Evolutionary conservation across 1,140 invertebrate genomes (phyloP), one percentile per base, ranked within the genome.

Genomic region (Drosophila littoralis): DNA sequence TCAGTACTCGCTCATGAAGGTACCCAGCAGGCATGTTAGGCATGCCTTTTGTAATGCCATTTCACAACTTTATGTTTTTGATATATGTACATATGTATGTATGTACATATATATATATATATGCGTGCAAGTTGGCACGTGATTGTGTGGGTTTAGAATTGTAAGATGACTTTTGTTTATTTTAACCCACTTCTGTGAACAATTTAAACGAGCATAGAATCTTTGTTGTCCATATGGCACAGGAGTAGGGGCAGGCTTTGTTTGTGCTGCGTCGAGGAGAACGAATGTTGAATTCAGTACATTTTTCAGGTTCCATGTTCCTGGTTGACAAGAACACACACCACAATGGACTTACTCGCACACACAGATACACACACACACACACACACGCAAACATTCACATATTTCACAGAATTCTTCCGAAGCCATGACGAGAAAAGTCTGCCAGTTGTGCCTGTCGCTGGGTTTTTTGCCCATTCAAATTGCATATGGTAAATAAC

Each of bases 401-500:
- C 6, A 38, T 42, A 70, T 63, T 69, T 43, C 46, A 51, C 50
- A 69, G 58, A 69, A 69, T 52, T 69, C 40, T 46, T 48, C 54
- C 32, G 33, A 66, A 38, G 9, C 32, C 58, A 33, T 52, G 48
- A 63, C 48, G 58, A 48, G 54, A 63, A 69, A 66, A 63, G 64
- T 64, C 35, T 63, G 40, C 28, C n/a, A 33, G 59, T 43, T 70
- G 67, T 70, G 54, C 33, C 54, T 35, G 33, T 54, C 8, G 36
- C 15, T 61, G 7, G n/a, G 46, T 63, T 45, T 65, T 57, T 64
- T 71, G 68, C 42, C 50, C 60, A 71, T 64, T 71, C 51, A 71
- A 64, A 71, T 64, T 28, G 68, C 60, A 61, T 61, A 69, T 69
- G 67, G 57, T 63, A 61, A 69, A 69, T 50, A 68, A 38, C 65